phyloP scores from a whole-genome alignment of 2,113 vertebrate species.

The Brachirus orientalis region DNA sequence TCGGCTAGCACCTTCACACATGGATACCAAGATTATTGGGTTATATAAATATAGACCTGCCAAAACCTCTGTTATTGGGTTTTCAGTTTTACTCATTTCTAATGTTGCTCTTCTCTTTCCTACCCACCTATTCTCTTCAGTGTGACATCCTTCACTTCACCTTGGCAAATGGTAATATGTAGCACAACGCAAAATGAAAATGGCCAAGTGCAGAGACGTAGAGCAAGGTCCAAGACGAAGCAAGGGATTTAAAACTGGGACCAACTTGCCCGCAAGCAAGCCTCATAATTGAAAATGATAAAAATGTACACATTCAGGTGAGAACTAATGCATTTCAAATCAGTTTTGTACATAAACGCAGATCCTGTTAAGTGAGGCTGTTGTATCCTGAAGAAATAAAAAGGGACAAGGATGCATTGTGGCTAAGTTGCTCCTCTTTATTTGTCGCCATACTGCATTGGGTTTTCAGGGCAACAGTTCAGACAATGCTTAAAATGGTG shows the following conservation, averaged over 20 bases:
- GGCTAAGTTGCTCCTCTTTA: not conserved
- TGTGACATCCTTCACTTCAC: conserved; percentile 22
- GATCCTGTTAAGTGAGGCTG: no score
- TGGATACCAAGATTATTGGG: conserved; percentile 48
- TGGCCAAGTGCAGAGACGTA: conserved; percentile 26
- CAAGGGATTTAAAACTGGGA: conserved; percentile 25
- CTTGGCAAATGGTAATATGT: conserved; percentile 35
- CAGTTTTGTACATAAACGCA: not conserved
- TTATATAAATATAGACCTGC: conserved; percentile 62
- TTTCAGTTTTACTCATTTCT: conserved; percentile 38
- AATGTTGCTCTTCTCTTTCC: conserved; percentile 17
- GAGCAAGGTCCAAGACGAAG: conserved; percentile 21
- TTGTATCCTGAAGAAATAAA: no score
- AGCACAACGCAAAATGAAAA: conserved; percentile 17
- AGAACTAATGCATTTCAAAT: conserved; percentile 23
- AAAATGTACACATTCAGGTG: conserved; percentile 11
- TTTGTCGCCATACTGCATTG: conserved; percentile 12
- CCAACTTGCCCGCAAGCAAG: conserved; percentile 20
- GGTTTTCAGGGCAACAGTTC: conserved; percentile 12
- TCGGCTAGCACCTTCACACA: conserved; percentile 46
- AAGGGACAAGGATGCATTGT: not conserved
- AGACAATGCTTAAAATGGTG: conserved; percentile 1
- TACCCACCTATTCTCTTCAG: conserved; percentile 12
- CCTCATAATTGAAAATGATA: conserved; percentile 44
- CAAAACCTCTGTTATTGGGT: conserved; percentile 40